Base-by-base conservation (phyloP, 2,113 vertebrate species). In the Mormyrus iriodes region DNA sequence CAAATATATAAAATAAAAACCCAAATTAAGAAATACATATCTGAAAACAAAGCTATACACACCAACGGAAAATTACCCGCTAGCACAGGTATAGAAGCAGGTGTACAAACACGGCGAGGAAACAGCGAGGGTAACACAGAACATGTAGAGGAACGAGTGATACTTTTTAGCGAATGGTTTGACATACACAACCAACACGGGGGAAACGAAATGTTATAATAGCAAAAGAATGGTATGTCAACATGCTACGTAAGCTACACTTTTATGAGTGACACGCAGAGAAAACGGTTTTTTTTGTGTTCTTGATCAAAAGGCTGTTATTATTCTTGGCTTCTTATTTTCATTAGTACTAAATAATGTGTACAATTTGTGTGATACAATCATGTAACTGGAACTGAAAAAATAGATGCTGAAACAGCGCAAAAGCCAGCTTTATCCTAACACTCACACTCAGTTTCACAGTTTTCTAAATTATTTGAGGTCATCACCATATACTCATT, bases 1-100 rank as follows among this genome's bases (percentile, higher is more conserved):
- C 44, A 48, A n/a, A 84, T 42, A 84, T 24, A 21, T 84, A 44
- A 44, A 84, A 44, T 24, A 84, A 24, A 84, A 84, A 89, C 79
- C 5, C 58, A 79, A 79, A 79, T 79, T 42, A 69, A 15, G 39
- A 83, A n/a, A 8, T 49, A 90, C 83, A 88, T 69, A 90, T 89
- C 88, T 90, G 88, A 89, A 89, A 82, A 93, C 85, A 89, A 76
- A 42, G 19, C 90, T 49, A 89, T 58, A 86, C 49, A 49, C 42
- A 88, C 52, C 73, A 39, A 89, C 48, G 88, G 13, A 58, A 73
- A 65, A 27, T 86, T 48, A 90, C 44, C 73, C 87, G 85, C 8
- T 51, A 73, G 73, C 85, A 89, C 51, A 58, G 48, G 27, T n/a
- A 46, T 46, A 55, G 39, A 51, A 82, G 53, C 83, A 89, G 6